A percentile compares a stretch with the other conserved stretches of the same genome.
Conservation (phyloP, 1,140 invertebrate genomes). For the Chrysomallon squamiferum region DNA sequence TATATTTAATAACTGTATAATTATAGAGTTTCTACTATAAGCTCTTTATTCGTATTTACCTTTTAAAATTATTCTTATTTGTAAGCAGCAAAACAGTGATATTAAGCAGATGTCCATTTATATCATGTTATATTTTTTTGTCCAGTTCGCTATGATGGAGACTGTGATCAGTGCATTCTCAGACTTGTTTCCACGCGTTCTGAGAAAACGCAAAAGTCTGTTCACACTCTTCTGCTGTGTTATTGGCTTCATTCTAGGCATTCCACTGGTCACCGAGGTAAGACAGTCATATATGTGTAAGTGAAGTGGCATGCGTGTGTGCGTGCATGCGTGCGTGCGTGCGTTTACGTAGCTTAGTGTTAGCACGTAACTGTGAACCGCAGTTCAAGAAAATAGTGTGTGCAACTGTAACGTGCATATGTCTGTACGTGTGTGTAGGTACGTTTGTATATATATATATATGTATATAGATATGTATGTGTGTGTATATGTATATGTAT, state of each 20-base stretch:
- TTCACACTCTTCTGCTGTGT: constrained; percentile 50
- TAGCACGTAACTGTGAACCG: neutral
- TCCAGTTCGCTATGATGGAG: constrained; percentile 86
- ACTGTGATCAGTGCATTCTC: constrained; percentile 75
- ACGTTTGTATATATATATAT: neutral
- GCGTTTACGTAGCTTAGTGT: neutral
- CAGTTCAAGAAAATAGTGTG: neutral
- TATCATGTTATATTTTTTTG: no score
- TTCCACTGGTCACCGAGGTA: constrained; percentile 43
- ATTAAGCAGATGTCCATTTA: no score
- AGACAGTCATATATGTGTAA: neutral
- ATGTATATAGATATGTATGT: no score
- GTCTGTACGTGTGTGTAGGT: neutral
- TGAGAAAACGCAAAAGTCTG: constrained; percentile 60
- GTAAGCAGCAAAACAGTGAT: no score
- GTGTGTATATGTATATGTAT: no score
- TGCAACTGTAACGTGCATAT: neutral
- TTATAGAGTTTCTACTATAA: no score
- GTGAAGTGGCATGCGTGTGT: neutral
- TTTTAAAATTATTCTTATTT: no score
- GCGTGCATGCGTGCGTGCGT: neutral
- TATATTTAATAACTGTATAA: no score
- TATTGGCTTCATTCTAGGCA: constrained; percentile 50
- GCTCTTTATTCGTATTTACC: no score
- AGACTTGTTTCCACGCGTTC: constrained; percentile 72